Conservation (phyloP, 2,888 invertebrate species). For the Apeira syringaria region DNA sequence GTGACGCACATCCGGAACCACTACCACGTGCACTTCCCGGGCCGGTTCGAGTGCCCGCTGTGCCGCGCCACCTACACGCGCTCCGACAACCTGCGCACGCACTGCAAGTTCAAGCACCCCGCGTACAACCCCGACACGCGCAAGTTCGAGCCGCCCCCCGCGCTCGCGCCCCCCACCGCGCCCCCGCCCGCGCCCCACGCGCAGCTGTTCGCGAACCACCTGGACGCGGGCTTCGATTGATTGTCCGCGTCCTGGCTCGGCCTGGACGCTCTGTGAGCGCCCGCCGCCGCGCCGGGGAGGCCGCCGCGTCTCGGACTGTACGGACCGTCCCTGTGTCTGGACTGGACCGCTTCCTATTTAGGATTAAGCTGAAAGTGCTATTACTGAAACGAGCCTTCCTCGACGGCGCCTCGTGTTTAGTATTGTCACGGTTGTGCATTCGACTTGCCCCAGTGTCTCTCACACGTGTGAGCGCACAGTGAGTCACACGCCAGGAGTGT, state of each 20-base stretch:
- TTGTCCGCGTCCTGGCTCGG: slow-evolving; percentile 71
- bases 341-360: slow-evolving; percentile 71
- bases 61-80: slow-evolving; percentile 96
- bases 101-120: slow-evolving; percentile 97
- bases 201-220: slow-evolving; percentile 13
- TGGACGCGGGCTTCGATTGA: slow-evolving; percentile 63
- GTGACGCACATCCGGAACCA: slow-evolving; percentile 97
- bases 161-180: slow-evolving; percentile 80
- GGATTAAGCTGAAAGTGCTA: slow-evolving; percentile 80
- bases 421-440: slow-evolving; percentile 82
- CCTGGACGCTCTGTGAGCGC: slow-evolving; percentile 68
- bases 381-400: slow-evolving; percentile 77
- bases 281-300: slow-evolving; percentile 22
- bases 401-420: slow-evolving; percentile 58
- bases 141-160: slow-evolving; percentile 89
- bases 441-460: slow-evolving; percentile 79
- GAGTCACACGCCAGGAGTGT: slow-evolving; percentile 60
- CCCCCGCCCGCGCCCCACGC: slow-evolving; percentile 62
- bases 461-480: slow-evolving; percentile 55
- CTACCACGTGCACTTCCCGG: slow-evolving; percentile 97
- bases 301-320: slow-evolving; percentile 32
- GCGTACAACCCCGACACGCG: slow-evolving; percentile 93
- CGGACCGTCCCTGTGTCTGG: slow-evolving; percentile 65
- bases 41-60: slow-evolving; percentile 95
- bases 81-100: slow-evolving; percentile 96